phyloP scores from a whole-genome alignment of 2,888 invertebrate genomes.

The Octodonta nipae region DNA sequence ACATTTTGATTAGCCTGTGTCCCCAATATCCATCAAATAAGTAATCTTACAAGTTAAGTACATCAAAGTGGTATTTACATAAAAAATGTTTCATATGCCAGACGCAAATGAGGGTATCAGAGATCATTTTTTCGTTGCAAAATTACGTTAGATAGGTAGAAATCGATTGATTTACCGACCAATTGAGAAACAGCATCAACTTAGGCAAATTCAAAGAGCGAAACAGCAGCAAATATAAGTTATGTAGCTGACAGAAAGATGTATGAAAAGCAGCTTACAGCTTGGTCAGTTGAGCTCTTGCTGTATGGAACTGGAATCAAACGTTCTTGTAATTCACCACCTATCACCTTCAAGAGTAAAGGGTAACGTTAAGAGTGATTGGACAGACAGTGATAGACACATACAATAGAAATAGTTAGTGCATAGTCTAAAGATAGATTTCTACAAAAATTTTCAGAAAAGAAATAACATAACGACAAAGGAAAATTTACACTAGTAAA shows the following conservation, averaged over 20 bases:
- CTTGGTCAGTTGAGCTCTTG: conserved; percentile 99
- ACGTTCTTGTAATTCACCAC: conserved; percentile 99
- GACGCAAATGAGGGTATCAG: too few relatives aligned
- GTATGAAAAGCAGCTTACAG: conserved; percentile 80
- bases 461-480: conserved; percentile 16
- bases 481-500: conserved; percentile 4
- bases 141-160: too few relatives aligned
- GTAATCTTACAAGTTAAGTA: too few relatives aligned
- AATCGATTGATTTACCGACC: conserved; percentile 13
- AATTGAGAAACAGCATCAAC: conserved; percentile 30
- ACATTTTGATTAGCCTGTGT: too few relatives aligned
- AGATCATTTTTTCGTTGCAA: too few relatives aligned
- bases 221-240: conserved; percentile 32
- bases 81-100: too few relatives aligned
- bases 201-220: conserved; percentile 35
- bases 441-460: conserved; percentile 36
- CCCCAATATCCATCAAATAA: too few relatives aligned
- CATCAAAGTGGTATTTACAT: too few relatives aligned
- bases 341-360: conserved; percentile 98
- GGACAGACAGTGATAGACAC: conserved; percentile 42
- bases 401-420: conserved; percentile 38
- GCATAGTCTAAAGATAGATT: conserved; percentile 38
- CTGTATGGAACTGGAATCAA: conserved; percentile 99
- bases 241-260: conserved; percentile 40
- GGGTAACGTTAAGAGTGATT: conserved; percentile 65